Evolutionary conservation across 2,113 vertebrate genomes (phyloP).

Genomic region (Pholis gunnellus): DNA sequence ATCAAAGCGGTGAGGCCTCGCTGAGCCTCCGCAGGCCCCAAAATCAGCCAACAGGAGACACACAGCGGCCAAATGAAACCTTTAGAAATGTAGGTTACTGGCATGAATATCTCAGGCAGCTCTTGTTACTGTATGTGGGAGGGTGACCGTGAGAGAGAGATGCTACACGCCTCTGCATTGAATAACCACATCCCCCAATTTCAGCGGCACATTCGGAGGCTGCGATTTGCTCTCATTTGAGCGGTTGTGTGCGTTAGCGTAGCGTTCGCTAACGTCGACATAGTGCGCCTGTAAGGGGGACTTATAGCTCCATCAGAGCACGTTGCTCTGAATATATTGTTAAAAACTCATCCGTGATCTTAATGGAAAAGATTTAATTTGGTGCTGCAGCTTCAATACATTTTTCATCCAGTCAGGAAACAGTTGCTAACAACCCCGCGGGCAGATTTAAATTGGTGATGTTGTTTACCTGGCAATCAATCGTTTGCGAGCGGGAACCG

Average conservation of each 20-base stretch:
- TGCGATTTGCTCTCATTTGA: neutral
- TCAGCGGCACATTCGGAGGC: constrained; percentile 19
- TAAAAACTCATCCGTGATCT: constrained; percentile 35
- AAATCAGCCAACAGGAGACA: constrained; percentile 57
- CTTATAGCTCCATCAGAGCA: constrained; percentile 8
- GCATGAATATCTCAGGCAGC: constrained; percentile 74
- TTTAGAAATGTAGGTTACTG: constrained; percentile 79
- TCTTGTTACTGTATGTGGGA: constrained; percentile 60
- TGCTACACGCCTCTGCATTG: constrained; percentile 52
- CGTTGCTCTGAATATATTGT: constrained; percentile 23
- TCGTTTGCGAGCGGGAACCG: constrained; percentile 45
- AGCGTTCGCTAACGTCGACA: neutral
- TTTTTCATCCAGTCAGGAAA: constrained; percentile 57
- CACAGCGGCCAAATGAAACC: constrained; percentile 70
- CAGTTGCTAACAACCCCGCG: constrained; percentile 47
- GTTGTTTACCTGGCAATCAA: constrained; percentile 71
- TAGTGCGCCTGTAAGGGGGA: neutral
- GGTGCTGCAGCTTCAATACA: constrained; percentile 34
- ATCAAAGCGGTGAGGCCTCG: constrained; percentile 61
- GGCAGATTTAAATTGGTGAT: constrained; percentile 69
- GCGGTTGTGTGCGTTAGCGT: neutral
- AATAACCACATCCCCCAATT: constrained; percentile 54
- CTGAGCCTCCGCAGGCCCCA: constrained; percentile 34
- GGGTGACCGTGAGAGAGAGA: constrained; percentile 62
- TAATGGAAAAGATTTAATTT: constrained; percentile 25